Base-by-base conservation (phyloP, 2,113 vertebrate genomes). In the Pelecanoides urinatrix region DNA sequence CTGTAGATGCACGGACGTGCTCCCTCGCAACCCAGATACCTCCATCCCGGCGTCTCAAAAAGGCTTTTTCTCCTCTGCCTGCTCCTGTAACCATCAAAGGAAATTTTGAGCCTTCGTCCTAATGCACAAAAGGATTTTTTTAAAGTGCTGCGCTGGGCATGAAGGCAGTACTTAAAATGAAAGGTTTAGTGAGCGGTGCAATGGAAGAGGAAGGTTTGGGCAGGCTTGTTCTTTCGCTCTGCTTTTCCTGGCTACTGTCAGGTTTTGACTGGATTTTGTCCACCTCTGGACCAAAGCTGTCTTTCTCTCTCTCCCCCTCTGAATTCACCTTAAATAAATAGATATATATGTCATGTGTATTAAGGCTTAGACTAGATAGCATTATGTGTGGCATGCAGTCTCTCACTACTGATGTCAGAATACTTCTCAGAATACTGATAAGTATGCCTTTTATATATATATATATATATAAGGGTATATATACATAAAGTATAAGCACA, bases 61-160 rank as follows among this genome's bases (percentile, higher is more conserved):
- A 63, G 55, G 55, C 32, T 63, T 81, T 88, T 78, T 55, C 83
- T 89, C 91, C 71, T 73, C 97, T 94, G 76, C 49, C 86, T 75
- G 66, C 40, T 92, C 59, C 62, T 90, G 89, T 91, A 94, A 92
- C 45, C 77, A 67, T 92, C 92, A 97, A 91, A 92, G 18, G 62
- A 81, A 79, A 83, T 76, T 66, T 9, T 66, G 38, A 94, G 62
- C 66, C 71, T 71, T 92, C 17, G 1, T 50, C 26, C 32, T 73
- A 44, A 63, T 10, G 38, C 53, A 32, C 30, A 91, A 87, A 67
- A 78, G 36, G 20, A 15, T 66, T 62, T 75, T 70, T 79, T 52
- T n/a, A 6, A 45, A 75, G 44, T 21, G 11, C 32, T 61, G 66
- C 3, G 0, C 66, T 19, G 49, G 22, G 36, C 53, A 47, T 30